phyloP scores from a whole-genome alignment of 2,113 vertebrate genomes.

The Notarius quadriscutis region DNA sequence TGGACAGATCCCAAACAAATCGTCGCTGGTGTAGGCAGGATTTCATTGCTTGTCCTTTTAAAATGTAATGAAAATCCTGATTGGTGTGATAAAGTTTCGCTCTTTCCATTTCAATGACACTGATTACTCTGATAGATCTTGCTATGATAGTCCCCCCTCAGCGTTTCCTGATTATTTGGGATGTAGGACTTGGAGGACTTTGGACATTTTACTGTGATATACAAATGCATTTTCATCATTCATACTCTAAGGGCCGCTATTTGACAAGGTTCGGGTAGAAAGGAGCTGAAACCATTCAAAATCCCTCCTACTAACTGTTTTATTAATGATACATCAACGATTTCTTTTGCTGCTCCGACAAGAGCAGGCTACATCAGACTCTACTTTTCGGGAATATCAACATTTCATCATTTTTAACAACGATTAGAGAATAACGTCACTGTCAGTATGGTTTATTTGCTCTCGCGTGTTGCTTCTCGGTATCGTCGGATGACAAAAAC shows the following conservation, averaged over 20 bases:
- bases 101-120: background rate
- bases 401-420: no score
- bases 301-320: background rate
- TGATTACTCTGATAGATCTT: background rate
- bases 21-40: no score
- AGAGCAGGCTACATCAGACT: slow-evolving; percentile 39
- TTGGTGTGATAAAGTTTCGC: background rate
- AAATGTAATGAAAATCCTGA: no score
- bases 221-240: slow-evolving; percentile 59
- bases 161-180: no score
- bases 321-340: background rate
- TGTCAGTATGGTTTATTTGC: background rate
- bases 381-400: background rate
- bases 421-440: background rate
- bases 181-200: background rate
- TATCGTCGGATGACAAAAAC: background rate
- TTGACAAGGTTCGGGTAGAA: slow-evolving; percentile 64
- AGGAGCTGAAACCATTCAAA: background rate
- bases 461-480: background rate
- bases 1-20: no score
- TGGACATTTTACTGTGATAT: accelerated
- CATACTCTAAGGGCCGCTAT: slow-evolving; percentile 81
- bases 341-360: background rate
- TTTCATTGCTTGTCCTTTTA: no score
- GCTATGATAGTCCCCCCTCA: background rate